A percentile compares a stretch with the other conserved stretches of the same genome.
phyloP scores from a whole-genome alignment of 2,113 vertebrate genomes.

The Lagopus muta region DNA sequence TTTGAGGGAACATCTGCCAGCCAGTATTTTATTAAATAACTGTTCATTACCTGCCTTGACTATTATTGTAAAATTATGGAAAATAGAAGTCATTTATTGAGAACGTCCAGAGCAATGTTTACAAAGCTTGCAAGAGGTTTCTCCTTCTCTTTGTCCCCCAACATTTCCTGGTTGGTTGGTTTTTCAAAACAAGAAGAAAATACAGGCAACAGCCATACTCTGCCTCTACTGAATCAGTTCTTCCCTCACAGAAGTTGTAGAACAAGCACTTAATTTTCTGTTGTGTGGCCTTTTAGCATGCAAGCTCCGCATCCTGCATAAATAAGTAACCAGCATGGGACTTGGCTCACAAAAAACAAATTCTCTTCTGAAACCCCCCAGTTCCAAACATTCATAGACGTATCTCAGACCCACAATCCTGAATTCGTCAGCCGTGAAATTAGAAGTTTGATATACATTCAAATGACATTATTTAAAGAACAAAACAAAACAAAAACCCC shows the following conservation, averaged over 20 bases:
- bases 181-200: conserved; percentile 1
- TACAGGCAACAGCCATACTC: background rate
- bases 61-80: background rate
- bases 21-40: background rate
- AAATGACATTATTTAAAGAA: background rate
- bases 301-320: background rate
- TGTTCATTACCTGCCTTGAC: background rate
- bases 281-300: background rate
- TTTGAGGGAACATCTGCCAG: background rate
- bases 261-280: background rate
- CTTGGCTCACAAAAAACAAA: background rate
- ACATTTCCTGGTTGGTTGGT: background rate
- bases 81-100: background rate
- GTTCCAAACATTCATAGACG: background rate
- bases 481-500: background rate
- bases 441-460: background rate
- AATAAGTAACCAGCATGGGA: background rate
- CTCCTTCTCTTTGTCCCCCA: background rate
- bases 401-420: background rate
- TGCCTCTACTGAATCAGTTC: background rate
- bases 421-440: background rate
- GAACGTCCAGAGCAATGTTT: background rate
- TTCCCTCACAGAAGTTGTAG: background rate
- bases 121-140: background rate
- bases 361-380: background rate